Conservation (phyloP, 1,140 invertebrate species). For the Melitaea cinxia region DNA sequence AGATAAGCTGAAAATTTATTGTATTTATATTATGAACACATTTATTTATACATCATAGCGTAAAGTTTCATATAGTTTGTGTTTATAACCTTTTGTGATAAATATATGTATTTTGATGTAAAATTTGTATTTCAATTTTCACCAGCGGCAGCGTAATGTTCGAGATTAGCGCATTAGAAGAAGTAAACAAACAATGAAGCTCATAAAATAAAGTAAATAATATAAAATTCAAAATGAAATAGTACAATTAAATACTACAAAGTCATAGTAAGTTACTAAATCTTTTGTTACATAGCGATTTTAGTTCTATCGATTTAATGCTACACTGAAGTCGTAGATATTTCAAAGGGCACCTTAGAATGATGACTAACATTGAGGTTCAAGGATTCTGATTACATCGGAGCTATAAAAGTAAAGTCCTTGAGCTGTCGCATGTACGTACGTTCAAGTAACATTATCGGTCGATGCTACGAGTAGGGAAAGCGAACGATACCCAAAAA, state of each 20-base stretch:
- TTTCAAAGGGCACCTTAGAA: constrained; percentile 13
- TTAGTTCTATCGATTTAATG: neutral
- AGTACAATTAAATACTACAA: too few relatives aligned
- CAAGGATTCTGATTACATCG: constrained; percentile 18
- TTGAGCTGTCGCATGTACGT: constrained; percentile 20
- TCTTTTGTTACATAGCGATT: neutral
- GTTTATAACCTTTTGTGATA: too few relatives aligned
- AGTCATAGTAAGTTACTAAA: too few relatives aligned
- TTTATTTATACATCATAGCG: too few relatives aligned
- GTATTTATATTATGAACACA: too few relatives aligned
- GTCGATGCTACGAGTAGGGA: constrained; percentile 14
- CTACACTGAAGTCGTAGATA: neutral
- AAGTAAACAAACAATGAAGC: neutral
- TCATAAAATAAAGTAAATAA: neutral
- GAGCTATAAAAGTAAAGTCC: constrained; percentile 14
- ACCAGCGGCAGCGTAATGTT: too few relatives aligned
- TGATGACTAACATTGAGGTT: constrained; percentile 21
- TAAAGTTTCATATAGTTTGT: too few relatives aligned
- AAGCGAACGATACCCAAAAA: neutral
- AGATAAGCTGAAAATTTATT: too few relatives aligned
- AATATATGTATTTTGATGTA: too few relatives aligned
- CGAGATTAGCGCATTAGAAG: too few relatives aligned
- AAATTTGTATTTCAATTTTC: too few relatives aligned
- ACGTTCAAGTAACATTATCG: constrained; percentile 18
- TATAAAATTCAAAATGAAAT: neutral